A percentile compares a stretch with the other conserved stretches of the same genome.
Evolutionary conservation across 2,888 invertebrate species (phyloP).

Genomic region (Yponomeuta malinellus): DNA sequence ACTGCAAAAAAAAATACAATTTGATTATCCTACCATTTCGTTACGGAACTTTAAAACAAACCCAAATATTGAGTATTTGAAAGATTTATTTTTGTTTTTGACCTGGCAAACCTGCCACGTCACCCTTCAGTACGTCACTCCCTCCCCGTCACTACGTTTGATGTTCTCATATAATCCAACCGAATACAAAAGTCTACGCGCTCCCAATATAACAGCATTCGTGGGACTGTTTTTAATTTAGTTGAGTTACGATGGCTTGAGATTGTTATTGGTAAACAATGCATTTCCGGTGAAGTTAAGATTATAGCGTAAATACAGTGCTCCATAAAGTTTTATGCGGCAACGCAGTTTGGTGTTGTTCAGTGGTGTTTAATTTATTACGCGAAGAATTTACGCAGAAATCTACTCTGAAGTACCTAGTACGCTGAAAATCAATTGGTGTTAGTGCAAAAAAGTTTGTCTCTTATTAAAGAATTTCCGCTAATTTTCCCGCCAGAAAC

Average conservation of each 20-base stretch:
- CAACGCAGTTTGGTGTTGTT: neutral
- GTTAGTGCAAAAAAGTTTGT: too few species aligned
- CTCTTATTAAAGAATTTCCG: too few species aligned
- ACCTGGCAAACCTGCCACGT: conserved; percentile 11
- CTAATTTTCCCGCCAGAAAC: too few species aligned
- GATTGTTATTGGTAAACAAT: neutral
- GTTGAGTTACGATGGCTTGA: neutral
- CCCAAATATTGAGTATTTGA: too few species aligned
- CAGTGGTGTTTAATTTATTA: too few species aligned
- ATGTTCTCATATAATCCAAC: neutral
- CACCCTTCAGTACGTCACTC: neutral
- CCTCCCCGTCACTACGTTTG: conserved; percentile 3
- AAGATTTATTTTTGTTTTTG: neutral
- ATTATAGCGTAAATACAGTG: neutral
- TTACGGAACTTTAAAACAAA: too few species aligned
- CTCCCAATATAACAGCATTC: neutral
- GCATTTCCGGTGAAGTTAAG: neutral
- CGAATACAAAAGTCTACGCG: neutral
- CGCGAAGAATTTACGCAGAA: too few species aligned
- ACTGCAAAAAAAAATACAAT: too few species aligned
- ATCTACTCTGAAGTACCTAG: too few species aligned
- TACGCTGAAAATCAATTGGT: too few species aligned
- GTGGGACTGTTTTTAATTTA: neutral
- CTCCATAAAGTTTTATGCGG: neutral
- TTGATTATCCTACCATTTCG: too few species aligned